Evolutionary conservation across 2,797 vertebrate species (phyloP).

Genomic region (Sebastes cheni): DNA sequence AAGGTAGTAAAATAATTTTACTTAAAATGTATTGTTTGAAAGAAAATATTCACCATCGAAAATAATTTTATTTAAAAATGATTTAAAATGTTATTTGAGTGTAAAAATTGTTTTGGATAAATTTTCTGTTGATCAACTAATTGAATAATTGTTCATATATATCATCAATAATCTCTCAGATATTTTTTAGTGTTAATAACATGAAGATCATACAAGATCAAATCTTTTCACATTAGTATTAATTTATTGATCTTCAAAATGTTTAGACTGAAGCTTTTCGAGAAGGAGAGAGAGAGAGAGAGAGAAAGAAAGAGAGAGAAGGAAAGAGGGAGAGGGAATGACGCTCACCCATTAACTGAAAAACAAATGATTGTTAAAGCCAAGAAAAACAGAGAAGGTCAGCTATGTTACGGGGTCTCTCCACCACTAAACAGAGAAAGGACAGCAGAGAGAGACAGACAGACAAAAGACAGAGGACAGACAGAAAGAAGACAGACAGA

Average conservation of each 20-base stretch:
- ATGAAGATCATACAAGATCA: neutral
- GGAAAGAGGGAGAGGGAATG: neutral
- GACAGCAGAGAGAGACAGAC: neutral
- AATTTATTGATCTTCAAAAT: neutral
- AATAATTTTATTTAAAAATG: too few relatives aligned
- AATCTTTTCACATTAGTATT: neutral
- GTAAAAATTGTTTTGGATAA: too few relatives aligned
- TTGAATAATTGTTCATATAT: too few relatives aligned
- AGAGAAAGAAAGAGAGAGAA: neutral
- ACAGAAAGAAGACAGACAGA: neutral
- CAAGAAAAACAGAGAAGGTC: conserved; percentile 15
- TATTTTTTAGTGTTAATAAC: neutral
- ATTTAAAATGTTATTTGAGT: too few relatives aligned
- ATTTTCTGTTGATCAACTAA: too few relatives aligned
- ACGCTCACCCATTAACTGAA: conserved; percentile 31
- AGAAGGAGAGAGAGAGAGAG: neutral
- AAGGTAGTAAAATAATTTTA: too few relatives aligned
- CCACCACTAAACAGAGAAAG: neutral
- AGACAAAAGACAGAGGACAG: neutral
- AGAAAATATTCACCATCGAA: too few relatives aligned
- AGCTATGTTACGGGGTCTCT: neutral
- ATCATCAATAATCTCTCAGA: too few relatives aligned
- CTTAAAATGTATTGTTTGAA: too few relatives aligned
- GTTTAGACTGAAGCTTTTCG: neutral
- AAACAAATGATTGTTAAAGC: conserved; percentile 15